phyloP scores from a whole-genome alignment of 2,888 invertebrate genomes.

The Operophtera brumata region DNA sequence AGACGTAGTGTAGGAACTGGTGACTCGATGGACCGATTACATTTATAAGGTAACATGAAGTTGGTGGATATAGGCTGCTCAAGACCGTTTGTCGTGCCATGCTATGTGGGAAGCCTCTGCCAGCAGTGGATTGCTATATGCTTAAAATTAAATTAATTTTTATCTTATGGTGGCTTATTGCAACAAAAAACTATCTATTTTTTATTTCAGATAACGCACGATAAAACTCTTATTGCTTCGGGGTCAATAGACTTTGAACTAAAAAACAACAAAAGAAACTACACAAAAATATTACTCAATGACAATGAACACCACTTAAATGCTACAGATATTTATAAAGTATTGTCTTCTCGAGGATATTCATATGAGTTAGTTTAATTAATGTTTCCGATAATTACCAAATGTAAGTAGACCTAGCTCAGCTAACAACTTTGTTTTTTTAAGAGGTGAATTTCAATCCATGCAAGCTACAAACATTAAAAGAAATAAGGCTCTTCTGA shows the following conservation, averaged over 20 bases:
- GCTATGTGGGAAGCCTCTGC: too few species aligned
- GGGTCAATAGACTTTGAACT: slow-evolving; percentile 2
- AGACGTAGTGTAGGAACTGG: too few species aligned
- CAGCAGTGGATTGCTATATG: too few species aligned
- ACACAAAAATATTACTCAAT: background rate
- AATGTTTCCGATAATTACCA: background rate
- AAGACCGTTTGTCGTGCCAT: too few species aligned
- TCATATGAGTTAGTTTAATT: slow-evolving; percentile 9
- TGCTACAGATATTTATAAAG: slow-evolving; percentile 17
- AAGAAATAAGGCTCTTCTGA: slow-evolving; percentile 16
- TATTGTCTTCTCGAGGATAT: slow-evolving; percentile 18
- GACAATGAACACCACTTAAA: slow-evolving; percentile 13
- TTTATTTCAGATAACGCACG: slow-evolving; percentile 14
- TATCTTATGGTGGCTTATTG: too few species aligned
- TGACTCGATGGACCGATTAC: too few species aligned
- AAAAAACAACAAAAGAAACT: too few species aligned
- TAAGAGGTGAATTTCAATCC: slow-evolving; percentile 11
- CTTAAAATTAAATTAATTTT: too few species aligned
- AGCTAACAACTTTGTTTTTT: background rate
- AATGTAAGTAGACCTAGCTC: too few species aligned
- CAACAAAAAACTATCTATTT: too few species aligned
- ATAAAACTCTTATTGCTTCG: background rate
- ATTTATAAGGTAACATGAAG: too few species aligned
- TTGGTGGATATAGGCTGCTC: too few species aligned
- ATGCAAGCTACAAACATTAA: slow-evolving; percentile 8